These are phyloP conservation scores for Anser cygnoides DNA, from an alignment of 2,113 vertebrate genomes.

Conservation along the genomic window DNA sequence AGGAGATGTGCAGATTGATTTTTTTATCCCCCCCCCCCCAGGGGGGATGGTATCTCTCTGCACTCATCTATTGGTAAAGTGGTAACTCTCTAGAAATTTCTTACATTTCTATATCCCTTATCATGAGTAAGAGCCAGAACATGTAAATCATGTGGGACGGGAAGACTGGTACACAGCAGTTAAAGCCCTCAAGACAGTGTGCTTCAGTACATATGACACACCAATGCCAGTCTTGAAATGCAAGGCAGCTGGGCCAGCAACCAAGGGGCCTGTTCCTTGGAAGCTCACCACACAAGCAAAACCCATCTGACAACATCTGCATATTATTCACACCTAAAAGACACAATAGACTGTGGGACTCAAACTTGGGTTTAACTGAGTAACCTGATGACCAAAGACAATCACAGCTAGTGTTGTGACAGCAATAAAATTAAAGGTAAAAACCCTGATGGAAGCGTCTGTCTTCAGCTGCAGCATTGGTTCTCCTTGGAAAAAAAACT, in stretches of 20 bases:
- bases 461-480: not conserved
- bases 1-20: not conserved
- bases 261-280: not conserved
- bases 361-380: not conserved
- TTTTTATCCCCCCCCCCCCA: not conserved
- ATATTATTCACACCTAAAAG: not conserved
- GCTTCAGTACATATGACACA: not conserved
- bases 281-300: not conserved
- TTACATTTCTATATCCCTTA: not conserved
- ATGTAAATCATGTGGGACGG: not conserved
- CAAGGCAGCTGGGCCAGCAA: not conserved
- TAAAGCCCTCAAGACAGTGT: not conserved
- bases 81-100: not conserved
- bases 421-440: not conserved
- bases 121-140: not conserved
- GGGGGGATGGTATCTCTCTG: not conserved
- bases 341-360: rapidly evolving
- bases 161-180: not conserved
- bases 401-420: not conserved
- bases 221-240: not conserved
- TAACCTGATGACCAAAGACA: not conserved
- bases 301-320: not conserved
- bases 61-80: not conserved
- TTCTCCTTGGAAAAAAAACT: not conserved
- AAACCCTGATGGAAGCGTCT: rapidly evolving